A percentile compares a stretch with the other conserved stretches of the same genome.
Evolutionary conservation across 2,797 vertebrate genomes (phyloP).

Genomic region (Gallinago solitaria): DNA sequence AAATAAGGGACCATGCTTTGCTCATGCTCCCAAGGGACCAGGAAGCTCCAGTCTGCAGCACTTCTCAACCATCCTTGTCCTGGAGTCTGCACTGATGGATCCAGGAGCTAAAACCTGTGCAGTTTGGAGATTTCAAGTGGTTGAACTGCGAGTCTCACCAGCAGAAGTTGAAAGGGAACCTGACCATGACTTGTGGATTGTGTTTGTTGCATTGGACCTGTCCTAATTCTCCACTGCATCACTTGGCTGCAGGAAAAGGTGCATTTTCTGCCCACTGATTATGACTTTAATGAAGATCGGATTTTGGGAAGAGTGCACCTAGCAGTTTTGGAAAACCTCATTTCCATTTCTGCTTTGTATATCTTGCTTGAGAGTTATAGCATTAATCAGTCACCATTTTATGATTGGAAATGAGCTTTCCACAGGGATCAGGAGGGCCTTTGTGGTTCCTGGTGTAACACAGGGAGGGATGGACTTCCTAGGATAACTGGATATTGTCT

Average conservation of each 20-base stretch:
- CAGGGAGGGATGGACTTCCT: background rate
- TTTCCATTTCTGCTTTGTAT: background rate
- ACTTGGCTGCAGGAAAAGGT: background rate
- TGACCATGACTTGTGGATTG: too few relatives aligned
- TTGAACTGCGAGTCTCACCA: background rate
- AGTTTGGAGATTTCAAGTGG: background rate
- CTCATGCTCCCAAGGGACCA: background rate
- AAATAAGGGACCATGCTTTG: background rate
- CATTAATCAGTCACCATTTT: background rate
- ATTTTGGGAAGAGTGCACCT: background rate
- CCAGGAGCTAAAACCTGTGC: background rate
- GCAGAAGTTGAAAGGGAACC: background rate
- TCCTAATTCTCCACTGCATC: background rate
- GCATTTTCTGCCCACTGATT: background rate
- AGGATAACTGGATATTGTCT: background rate
- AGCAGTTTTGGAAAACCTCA: background rate
- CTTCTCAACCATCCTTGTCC: background rate
- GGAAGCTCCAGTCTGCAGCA: background rate
- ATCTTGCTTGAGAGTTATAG: background rate
- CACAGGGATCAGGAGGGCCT: background rate
- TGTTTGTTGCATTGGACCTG: background rate
- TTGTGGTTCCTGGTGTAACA: background rate
- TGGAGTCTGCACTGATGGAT: background rate
- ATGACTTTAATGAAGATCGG: background rate
- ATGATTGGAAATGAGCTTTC: background rate